phyloP scores from a whole-genome alignment of 2,113 vertebrate genomes.

The human (Homo sapiens) region DNA sequence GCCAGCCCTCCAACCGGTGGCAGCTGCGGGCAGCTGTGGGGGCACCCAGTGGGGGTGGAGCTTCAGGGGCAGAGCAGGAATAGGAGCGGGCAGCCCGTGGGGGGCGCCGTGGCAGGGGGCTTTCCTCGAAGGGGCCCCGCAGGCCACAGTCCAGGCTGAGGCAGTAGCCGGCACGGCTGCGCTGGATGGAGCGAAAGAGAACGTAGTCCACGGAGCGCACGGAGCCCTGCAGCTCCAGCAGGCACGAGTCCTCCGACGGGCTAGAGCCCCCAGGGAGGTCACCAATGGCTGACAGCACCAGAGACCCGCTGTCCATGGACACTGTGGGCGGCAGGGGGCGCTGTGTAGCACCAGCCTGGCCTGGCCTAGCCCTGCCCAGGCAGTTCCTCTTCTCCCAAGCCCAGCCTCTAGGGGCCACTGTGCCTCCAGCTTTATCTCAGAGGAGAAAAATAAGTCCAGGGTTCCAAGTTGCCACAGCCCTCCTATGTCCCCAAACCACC shows the following conservation, averaged over 20 bases:
- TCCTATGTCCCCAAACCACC: not conserved
- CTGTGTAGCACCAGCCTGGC: not conserved
- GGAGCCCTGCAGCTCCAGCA: slow-evolving; percentile 92
- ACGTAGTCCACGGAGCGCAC: slow-evolving; percentile 88
- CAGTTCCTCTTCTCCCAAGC: not conserved
- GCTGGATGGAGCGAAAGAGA: slow-evolving; percentile 89
- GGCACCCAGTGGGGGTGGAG: slow-evolving; percentile 78
- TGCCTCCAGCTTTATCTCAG: not conserved
- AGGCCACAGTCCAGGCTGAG: slow-evolving; percentile 87
- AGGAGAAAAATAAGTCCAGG: not conserved
- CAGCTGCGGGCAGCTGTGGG: slow-evolving; percentile 92
- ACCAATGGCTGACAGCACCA: slow-evolving; percentile 95
- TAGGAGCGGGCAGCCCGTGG: slow-evolving; percentile 92
- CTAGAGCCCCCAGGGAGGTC: slow-evolving; percentile 96
- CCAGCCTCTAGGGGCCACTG: not conserved
- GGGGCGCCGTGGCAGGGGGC: slow-evolving; percentile 78
- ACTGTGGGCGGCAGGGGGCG: slow-evolving; percentile 74
- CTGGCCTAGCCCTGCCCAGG: not conserved
- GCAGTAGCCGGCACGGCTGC: slow-evolving; percentile 88
- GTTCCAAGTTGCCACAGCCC: slow-evolving; percentile 40
- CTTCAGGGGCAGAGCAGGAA: slow-evolving; percentile 94
- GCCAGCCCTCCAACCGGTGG: slow-evolving; percentile 90
- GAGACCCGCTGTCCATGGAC: slow-evolving; percentile 96
- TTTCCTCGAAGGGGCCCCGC: slow-evolving; percentile 87
- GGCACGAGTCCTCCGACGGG: slow-evolving; percentile 95